Conservation (phyloP, 2,797 vertebrate genomes). For the Epinephelus malabaricus region DNA sequence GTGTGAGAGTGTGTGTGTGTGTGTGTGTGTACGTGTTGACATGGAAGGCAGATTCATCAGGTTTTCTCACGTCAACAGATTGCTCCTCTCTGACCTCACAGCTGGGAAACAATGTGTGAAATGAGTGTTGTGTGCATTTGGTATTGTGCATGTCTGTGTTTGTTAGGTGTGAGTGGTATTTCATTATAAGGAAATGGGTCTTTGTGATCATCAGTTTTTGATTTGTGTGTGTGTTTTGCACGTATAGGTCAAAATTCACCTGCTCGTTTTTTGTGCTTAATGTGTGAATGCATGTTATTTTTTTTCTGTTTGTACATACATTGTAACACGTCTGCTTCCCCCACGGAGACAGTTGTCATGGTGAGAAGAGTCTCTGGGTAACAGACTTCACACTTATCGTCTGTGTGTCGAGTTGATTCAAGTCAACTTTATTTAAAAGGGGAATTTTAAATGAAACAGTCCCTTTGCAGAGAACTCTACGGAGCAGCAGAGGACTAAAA, state of each 20-base stretch:
- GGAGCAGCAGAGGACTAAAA: not conserved
- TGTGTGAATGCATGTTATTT: not conserved
- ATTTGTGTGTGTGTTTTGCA: not conserved
- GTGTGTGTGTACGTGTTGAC: conserved; percentile 30
- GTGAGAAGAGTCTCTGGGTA: conserved; percentile 11
- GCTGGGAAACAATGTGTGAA: conserved; percentile 60
- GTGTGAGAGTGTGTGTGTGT: conserved; percentile 12
- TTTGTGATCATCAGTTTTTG: not conserved
- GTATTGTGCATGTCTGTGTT: not conserved
- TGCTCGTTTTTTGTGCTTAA: not conserved
- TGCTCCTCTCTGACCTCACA: conserved; percentile 62
- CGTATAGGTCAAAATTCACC: not conserved
- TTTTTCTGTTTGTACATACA: not conserved
- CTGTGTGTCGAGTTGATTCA: conserved; percentile 10
- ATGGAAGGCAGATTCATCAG: conserved; percentile 52
- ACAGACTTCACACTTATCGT: conserved; percentile 23
- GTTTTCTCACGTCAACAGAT: conserved; percentile 67
- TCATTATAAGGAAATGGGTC: not conserved
- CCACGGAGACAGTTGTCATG: conserved; percentile 25
- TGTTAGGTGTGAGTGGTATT: not conserved
- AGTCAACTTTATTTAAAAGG: conserved; percentile 14
- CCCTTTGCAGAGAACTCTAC: not conserved
- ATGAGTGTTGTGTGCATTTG: conserved; percentile 29
- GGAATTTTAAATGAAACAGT: conserved; percentile 13
- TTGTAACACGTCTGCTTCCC: conserved; percentile 32